Conservation (phyloP, 2,113 vertebrate species). For the Athene noctua region DNA sequence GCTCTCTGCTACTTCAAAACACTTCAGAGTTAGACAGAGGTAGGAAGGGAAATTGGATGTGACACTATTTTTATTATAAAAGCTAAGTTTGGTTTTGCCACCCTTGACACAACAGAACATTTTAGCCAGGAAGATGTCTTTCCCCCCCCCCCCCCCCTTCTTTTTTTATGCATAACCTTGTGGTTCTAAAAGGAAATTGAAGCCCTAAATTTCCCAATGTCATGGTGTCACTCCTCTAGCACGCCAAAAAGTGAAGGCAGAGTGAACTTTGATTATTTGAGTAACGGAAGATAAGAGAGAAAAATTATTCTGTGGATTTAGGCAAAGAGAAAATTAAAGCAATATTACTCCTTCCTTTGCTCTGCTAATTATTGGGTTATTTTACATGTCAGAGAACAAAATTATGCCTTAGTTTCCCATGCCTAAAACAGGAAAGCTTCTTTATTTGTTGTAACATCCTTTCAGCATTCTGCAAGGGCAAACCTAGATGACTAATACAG, state of each 20-base stretch:
- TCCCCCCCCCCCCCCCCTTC: no score
- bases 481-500: not conserved
- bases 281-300: not conserved
- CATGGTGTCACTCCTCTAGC: not conserved
- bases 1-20: slow-evolving; percentile 81
- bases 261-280: not conserved
- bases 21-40: slow-evolving; percentile 74
- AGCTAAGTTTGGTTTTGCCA: slow-evolving; percentile 76
- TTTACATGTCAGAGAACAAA: not conserved
- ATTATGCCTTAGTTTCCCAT: not conserved
- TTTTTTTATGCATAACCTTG: not conserved
- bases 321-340: not conserved
- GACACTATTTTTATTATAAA: slow-evolving; percentile 88
- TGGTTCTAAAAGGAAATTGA: not conserved
- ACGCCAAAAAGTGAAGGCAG: not conserved
- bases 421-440: not conserved
- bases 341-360: not conserved
- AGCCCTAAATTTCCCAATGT: not conserved
- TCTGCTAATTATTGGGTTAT: not conserved
- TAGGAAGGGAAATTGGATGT: slow-evolving; percentile 82
- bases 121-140: not conserved
- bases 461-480: not conserved
- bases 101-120: slow-evolving; percentile 46
- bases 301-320: not conserved
- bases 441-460: not conserved